These are phyloP conservation scores for Armadillidium nasatum DNA, from an alignment of 1,140 invertebrate species.

Conservation along the genomic window DNA sequence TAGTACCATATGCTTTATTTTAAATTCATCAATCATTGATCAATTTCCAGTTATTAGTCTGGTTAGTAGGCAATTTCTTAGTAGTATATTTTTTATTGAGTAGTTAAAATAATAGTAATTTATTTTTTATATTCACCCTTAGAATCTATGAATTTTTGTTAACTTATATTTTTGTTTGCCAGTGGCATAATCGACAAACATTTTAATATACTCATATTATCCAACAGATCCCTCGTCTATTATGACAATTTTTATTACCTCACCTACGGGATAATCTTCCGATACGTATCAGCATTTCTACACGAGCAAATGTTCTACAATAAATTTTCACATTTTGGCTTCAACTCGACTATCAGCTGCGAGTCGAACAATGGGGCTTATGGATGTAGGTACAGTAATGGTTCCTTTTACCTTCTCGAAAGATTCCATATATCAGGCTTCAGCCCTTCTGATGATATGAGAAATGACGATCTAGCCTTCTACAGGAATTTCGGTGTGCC, in stretches of 20 bases:
- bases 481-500: slow-evolving; percentile 75
- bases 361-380: slow-evolving; percentile 45
- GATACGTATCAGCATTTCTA: slow-evolving; percentile 68
- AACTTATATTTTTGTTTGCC: no score
- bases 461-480: slow-evolving; percentile 56
- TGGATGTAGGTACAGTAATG: slow-evolving; percentile 58
- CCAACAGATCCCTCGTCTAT: slow-evolving; percentile 51
- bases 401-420: slow-evolving; percentile 66
- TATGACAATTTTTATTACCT: slow-evolving; percentile 72
- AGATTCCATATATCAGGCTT: slow-evolving; percentile 58
- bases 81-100: no score
- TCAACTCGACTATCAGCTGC: slow-evolving; percentile 42
- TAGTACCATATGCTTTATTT: no score
- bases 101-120: no score
- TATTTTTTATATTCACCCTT: no score
- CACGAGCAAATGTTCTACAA: slow-evolving; percentile 61
- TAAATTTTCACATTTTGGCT: slow-evolving; percentile 47
- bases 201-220: slow-evolving; percentile 21
- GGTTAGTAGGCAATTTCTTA: no score
- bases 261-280: slow-evolving; percentile 69
- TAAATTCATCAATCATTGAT: no score
- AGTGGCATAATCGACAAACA: no score
- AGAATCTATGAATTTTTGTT: no score
- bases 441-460: slow-evolving; percentile 43
- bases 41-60: no score